phyloP scores from a whole-genome alignment of 2,113 vertebrate species.

The Podarcis raffonei region DNA sequence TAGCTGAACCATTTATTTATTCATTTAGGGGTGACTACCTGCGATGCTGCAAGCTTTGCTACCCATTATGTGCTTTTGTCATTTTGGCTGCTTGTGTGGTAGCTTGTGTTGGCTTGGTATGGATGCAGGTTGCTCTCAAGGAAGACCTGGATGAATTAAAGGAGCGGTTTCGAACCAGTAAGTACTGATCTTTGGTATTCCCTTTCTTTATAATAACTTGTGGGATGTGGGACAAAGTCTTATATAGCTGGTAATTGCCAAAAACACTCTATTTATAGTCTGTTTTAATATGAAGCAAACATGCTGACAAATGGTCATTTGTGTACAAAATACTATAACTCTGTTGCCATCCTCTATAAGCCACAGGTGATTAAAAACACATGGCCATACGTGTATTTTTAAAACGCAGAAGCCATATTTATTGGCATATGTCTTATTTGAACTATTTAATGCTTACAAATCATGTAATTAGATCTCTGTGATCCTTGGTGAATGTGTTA shows the following conservation, averaged over 20 bases:
- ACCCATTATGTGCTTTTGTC: conserved; percentile 91
- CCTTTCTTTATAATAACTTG: neutral
- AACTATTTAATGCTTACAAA: too few relatives aligned
- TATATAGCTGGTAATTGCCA: too few relatives aligned
- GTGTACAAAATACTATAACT: neutral
- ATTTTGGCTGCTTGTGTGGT: conserved; percentile 92
- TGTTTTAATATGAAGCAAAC: neutral
- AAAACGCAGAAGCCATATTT: neutral
- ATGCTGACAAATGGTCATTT: neutral
- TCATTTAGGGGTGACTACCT: conserved; percentile 82
- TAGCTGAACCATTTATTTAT: conserved; percentile 14
- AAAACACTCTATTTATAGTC: neutral
- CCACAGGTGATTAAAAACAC: neutral
- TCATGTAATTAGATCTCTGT: neutral
- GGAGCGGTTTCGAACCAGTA: conserved; percentile 92
- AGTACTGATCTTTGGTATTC: conserved; percentile 54
- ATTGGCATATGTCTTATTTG: neutral
- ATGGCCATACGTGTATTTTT: neutral
- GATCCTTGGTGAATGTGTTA: neutral
- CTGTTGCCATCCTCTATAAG: neutral
- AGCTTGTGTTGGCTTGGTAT: conserved; percentile 92
- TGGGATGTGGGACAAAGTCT: neutral
- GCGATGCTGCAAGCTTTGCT: conserved; percentile 93
- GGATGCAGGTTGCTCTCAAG: conserved; percentile 98
- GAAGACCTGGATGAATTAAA: conserved; percentile 92